A percentile compares a stretch with the other conserved stretches of the same genome.
These are phyloP conservation scores for Brachionus rotundiformis DNA, from an alignment of 1,140 invertebrate species.

Conservation along the genomic window DNA sequence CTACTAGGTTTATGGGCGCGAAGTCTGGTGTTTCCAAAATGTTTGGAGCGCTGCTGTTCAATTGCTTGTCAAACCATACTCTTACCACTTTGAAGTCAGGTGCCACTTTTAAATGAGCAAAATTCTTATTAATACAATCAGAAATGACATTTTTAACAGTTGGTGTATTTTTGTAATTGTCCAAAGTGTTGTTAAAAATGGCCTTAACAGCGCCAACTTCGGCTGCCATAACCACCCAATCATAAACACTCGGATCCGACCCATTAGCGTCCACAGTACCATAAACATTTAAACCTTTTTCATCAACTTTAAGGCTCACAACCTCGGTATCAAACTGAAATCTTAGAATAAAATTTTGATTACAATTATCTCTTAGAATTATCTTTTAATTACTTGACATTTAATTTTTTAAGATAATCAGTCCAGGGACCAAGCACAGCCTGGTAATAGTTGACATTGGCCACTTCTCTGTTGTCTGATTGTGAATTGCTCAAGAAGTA, in stretches of 20 bases:
- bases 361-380: too few relatives aligned
- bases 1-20: conserved; percentile 52
- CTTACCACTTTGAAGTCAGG: conserved; percentile 52
- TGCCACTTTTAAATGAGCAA: conserved; percentile 10
- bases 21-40: conserved; percentile 53
- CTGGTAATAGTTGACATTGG: conserved; percentile 36
- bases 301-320: conserved; percentile 16
- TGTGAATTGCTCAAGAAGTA: conserved; percentile 52
- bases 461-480: conserved; percentile 50
- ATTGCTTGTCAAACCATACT: conserved; percentile 53
- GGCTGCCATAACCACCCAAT: conserved; percentile 32
- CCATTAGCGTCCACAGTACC: conserved; percentile 22
- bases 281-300: conserved; percentile 23
- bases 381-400: conserved; percentile 38
- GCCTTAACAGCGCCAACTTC: conserved; percentile 41
- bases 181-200: conserved; percentile 24
- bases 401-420: conserved; percentile 13
- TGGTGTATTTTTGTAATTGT: conserved; percentile 14
- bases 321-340: background rate
- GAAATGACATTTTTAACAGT: background rate
- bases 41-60: conserved; percentile 37
- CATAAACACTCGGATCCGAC: conserved; percentile 19
- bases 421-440: conserved; percentile 51
- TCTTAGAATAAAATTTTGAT: too few relatives aligned
- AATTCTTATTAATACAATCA: background rate